Conservation (phyloP, 1,140 invertebrate genomes). For the Ditylenchus dipsaci region DNA sequence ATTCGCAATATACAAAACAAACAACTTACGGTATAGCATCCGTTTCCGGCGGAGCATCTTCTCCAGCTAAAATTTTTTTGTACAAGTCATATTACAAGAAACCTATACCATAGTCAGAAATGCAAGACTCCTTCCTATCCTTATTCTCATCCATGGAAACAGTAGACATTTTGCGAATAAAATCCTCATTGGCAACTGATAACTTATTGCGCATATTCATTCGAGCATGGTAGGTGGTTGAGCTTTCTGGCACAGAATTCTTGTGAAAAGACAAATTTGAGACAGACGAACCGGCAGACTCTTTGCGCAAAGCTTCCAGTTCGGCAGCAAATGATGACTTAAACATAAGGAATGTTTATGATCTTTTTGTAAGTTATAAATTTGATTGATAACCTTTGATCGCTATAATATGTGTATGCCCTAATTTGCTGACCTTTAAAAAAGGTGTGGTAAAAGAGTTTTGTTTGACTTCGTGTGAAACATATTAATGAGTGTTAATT, state of each 20-base stretch:
- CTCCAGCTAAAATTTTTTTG: not conserved
- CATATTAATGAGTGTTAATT: too few relatives aligned
- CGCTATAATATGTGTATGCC: too few relatives aligned
- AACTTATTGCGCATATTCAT: constrained; percentile 46
- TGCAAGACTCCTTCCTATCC: constrained; percentile 25
- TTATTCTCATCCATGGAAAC: constrained; percentile 40
- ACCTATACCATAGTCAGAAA: constrained; percentile 14
- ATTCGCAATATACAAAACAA: constrained; percentile 28
- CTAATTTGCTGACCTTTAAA: not conserved
- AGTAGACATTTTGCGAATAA: constrained; percentile 42
- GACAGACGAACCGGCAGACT: constrained; percentile 46
- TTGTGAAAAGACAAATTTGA: constrained; percentile 18
- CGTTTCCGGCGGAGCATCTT: constrained; percentile 10
- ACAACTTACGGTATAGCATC: constrained; percentile 13
- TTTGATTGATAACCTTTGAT: not conserved
- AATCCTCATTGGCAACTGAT: constrained; percentile 38
- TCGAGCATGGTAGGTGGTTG: constrained; percentile 12
- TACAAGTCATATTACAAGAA: not conserved
- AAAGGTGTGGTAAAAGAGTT: not conserved
- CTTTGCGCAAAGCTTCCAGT: constrained; percentile 50
- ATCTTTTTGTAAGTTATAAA: not conserved
- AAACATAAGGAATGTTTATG: constrained; percentile 5
- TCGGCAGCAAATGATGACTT: constrained; percentile 51
- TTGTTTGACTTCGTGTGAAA: too few relatives aligned
- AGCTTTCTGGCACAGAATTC: constrained; percentile 8